These are phyloP conservation scores for Nanorana parkeri DNA, from an alignment of 2,113 vertebrate species.

Conservation along the genomic window DNA sequence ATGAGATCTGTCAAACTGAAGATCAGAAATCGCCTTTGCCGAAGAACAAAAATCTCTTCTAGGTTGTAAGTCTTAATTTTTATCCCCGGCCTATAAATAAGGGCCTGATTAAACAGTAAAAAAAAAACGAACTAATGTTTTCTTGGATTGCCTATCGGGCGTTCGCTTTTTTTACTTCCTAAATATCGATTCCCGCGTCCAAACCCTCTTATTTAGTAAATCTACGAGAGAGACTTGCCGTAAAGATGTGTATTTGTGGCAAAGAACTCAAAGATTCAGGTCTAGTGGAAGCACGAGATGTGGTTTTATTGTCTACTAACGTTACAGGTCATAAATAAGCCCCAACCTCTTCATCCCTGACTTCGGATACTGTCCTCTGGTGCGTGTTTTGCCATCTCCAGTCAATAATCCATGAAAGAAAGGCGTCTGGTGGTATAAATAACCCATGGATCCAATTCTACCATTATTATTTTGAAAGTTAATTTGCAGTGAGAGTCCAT, in stretches of 20 bases:
- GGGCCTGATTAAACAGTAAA: conserved; percentile 47
- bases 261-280: conserved; percentile 30
- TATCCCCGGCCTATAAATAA: conserved; percentile 47
- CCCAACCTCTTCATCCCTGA: conserved; percentile 5
- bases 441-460: conserved; percentile 61
- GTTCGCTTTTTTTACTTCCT: conserved; percentile 15
- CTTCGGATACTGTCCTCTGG: background rate
- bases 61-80: conserved; percentile 55
- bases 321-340: conserved; percentile 5
- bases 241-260: conserved; percentile 31
- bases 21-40: conserved; percentile 32
- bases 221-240: background rate
- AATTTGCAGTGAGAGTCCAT: conserved; percentile 51
- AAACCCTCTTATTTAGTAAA: conserved; percentile 35
- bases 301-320: conserved; percentile 18
- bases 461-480: conserved; percentile 56
- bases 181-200: conserved; percentile 41
- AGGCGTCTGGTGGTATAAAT: conserved; percentile 8
- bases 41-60: conserved; percentile 41
- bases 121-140: conserved; percentile 9
- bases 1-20: conserved; percentile 54
- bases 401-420: conserved; percentile 33
- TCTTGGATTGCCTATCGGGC: background rate
- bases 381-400: conserved; percentile 4
- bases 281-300: conserved; percentile 23